Base-by-base conservation (phyloP, 2,888 invertebrate genomes). In the Vesta saturnalis region DNA sequence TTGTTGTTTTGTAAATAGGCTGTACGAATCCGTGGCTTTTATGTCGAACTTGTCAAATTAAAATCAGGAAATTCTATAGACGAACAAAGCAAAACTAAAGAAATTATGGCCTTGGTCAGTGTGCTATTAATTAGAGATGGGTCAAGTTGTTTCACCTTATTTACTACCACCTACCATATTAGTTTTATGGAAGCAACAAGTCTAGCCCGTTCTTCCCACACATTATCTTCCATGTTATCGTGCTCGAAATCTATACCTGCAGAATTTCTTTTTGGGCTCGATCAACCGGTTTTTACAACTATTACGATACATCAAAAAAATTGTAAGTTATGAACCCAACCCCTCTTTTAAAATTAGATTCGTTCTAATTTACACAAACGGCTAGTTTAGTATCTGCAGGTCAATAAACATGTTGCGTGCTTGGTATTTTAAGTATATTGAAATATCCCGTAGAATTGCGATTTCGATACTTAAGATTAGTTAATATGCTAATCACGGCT, bases 151-250 rank as follows among this genome's bases (percentile, higher is more conserved):
- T 70, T 72, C 68, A 67, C 61, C 59, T 59, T 62, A 67, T 67
- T 56, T 54, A 69, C 70, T 68, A 64, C 62, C 62, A 64, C 63
- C 70, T 69, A 73, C 72, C 72, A 72, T 72, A 74, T 74, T 73
- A 58, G 70, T 72, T 73, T 71, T 69, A 68, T 71, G 73, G 74
- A 73, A 74, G 74, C 74, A 73, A 70, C 72, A 68, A 72, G 73
- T 73, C 74, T 74, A 70, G 72, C 73, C 70, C 66, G 72, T 74
- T 71, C 74, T 70, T 74, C 74, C 73, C 74, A 74, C 74, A 74
- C 73, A 66, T 60, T 46, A 65, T 71, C 70, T 67, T 71, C 67
- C 66, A 68, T 69, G 70, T 72, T 71, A 72, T 70, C 72, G 68
- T 71, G 72, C 71, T 72, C 72, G 68, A 73, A 71, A 72, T 72